These are phyloP conservation scores for Microcebus ravelobensis DNA, from an alignment of 2,113 vertebrate species.

Conservation along the genomic window DNA sequence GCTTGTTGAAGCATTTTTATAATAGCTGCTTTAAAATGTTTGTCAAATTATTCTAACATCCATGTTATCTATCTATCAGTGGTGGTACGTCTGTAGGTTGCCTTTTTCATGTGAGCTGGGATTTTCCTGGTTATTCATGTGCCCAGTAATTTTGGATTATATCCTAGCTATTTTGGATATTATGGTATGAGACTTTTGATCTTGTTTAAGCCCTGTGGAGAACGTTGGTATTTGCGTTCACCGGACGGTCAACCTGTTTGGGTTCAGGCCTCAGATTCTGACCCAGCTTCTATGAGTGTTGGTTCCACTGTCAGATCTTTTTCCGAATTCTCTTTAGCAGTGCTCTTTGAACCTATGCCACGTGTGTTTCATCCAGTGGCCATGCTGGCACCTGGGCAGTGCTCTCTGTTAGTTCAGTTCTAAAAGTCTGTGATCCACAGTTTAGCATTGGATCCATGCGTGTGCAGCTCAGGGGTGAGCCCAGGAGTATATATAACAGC, in stretches of 20 bases:
- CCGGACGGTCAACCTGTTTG: neutral
- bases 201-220: neutral
- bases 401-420: neutral
- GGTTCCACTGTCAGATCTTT: neutral
- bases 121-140: neutral
- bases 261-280: neutral
- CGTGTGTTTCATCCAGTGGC: rapidly evolving
- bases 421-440: neutral
- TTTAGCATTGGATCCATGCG: too few relatives aligned
- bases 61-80: neutral
- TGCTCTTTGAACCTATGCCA: rapidly evolving
- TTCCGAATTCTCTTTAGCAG: neutral
- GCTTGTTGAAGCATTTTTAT: neutral
- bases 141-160: neutral
- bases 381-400: too few relatives aligned
- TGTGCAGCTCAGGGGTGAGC: neutral
- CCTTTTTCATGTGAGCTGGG: neutral
- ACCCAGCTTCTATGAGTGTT: neutral
- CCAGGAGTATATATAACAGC: neutral
- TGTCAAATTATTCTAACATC: neutral
- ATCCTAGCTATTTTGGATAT: neutral
- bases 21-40: neutral
- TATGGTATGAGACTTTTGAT: neutral
- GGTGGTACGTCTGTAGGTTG: neutral
- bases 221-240: neutral